Evolutionary conservation across 2,113 vertebrate species (phyloP).

Genomic region (Anolis sagrei): DNA sequence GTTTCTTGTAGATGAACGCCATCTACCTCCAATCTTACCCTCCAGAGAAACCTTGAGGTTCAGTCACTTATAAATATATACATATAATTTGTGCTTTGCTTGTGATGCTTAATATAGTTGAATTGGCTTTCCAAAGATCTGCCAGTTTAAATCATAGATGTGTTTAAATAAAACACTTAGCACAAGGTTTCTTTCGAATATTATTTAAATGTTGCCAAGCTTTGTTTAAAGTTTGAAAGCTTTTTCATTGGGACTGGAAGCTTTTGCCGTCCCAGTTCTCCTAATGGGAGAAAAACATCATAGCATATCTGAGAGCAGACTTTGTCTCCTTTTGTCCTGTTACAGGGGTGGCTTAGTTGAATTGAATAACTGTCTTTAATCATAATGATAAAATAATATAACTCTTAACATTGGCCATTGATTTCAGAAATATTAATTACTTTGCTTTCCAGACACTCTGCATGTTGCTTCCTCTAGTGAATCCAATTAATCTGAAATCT

Average conservation of each 20-base stretch:
- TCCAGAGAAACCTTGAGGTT: conserved; percentile 18
- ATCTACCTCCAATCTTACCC: conserved; percentile 11
- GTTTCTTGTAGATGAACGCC: conserved; percentile 4
- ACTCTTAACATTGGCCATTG: not conserved
- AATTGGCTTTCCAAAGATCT: conserved; percentile 39
- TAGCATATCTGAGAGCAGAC: conserved; percentile 1
- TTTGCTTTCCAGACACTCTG: not conserved
- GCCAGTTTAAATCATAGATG: conserved; percentile 26
- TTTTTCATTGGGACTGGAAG: conserved; percentile 4
- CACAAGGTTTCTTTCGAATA: not conserved
- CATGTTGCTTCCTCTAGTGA: not conserved
- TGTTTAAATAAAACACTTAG: not conserved
- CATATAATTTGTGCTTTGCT: not conserved
- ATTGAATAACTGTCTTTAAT: conserved; percentile 7
- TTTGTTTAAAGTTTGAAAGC: conserved; percentile 15
- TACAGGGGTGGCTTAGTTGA: conserved; percentile 22
- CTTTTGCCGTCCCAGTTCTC: conserved; percentile 2
- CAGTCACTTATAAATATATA: not conserved
- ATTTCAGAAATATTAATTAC: not conserved
- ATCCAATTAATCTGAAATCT: conserved; percentile 42
- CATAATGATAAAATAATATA: not conserved
- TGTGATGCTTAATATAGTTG: conserved; percentile 24
- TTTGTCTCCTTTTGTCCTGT: conserved; percentile 9
- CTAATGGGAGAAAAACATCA: conserved; percentile 28
- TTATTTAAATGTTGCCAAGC: not conserved